A percentile compares a stretch with the other conserved stretches of the same genome.
phyloP scores from a whole-genome alignment of 2,888 invertebrate species.

The Acronicta aceris region DNA sequence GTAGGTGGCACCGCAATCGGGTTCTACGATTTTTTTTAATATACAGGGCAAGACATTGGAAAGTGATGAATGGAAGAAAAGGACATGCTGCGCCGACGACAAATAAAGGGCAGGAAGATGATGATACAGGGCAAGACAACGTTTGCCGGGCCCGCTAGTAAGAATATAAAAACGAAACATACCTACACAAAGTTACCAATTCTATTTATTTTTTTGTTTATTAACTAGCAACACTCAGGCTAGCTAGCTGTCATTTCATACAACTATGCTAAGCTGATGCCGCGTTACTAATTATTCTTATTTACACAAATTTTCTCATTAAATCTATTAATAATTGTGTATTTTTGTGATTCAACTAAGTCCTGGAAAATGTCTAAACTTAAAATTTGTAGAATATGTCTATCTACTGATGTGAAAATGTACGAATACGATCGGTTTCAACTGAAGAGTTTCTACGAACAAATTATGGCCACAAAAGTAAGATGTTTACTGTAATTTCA shows the following conservation, averaged over 20 bases:
- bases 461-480: slow-evolving; percentile 71
- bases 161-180: no score
- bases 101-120: no score
- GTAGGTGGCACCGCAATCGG: no score
- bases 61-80: no score
- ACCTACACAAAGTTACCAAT: background rate
- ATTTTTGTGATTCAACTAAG: slow-evolving; percentile 24
- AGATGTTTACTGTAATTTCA: slow-evolving; percentile 46
- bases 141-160: no score
- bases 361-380: slow-evolving; percentile 60
- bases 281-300: slow-evolving; percentile 36
- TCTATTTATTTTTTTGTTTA: background rate
- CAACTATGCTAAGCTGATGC: slow-evolving; percentile 27
- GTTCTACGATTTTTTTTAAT: no score
- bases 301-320: slow-evolving; percentile 30
- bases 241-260: slow-evolving; percentile 26
- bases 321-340: slow-evolving; percentile 18
- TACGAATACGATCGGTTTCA: slow-evolving; percentile 66
- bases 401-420: slow-evolving; percentile 67
- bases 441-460: slow-evolving; percentile 69
- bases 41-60: no score
- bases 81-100: no score
- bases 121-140: no score
- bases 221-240: slow-evolving; percentile 32
- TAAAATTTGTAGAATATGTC: slow-evolving; percentile 71